Evolutionary conservation across 2,888 invertebrate genomes (phyloP).

Genomic region (Lasioglossum villosulum): DNA sequence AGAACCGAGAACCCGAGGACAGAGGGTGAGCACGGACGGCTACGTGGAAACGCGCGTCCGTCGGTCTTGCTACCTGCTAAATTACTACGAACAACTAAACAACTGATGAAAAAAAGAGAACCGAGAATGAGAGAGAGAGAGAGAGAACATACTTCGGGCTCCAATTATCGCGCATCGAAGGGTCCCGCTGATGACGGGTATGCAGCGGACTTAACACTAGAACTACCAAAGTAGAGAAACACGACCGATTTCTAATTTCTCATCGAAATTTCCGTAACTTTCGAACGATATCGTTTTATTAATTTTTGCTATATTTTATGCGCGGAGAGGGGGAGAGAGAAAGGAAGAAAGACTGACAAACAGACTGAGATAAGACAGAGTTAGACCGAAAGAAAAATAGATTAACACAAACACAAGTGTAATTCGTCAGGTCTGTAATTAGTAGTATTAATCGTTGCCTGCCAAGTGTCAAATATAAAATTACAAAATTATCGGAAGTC

Average conservation of each 20-base stretch:
- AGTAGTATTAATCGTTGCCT: too few species aligned
- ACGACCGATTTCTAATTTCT: neutral
- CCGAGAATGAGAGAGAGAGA: neutral
- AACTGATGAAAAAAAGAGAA: constrained; percentile 44
- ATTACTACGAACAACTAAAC: constrained; percentile 67
- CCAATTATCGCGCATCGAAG: constrained; percentile 71
- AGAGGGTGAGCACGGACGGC: constrained; percentile 39
- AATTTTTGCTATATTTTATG: too few species aligned
- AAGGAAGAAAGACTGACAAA: too few species aligned
- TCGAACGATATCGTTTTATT: neutral
- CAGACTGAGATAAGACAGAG: too few species aligned
- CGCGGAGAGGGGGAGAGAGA: too few species aligned
- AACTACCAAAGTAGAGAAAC: neutral
- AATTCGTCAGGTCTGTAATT: too few species aligned
- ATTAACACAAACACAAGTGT: too few species aligned
- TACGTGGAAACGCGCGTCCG: constrained; percentile 53
- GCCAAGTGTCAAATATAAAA: too few species aligned
- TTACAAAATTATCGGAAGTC: too few species aligned
- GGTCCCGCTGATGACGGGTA: constrained; percentile 33
- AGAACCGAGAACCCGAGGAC: constrained; percentile 21
- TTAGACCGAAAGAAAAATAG: too few species aligned
- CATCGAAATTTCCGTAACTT: neutral
- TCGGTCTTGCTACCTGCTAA: constrained; percentile 73
- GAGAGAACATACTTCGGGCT: constrained; percentile 59
- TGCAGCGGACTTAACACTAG: constrained; percentile 4